phyloP scores from a whole-genome alignment of 1,140 invertebrate species.

The Hestina assimilis region DNA sequence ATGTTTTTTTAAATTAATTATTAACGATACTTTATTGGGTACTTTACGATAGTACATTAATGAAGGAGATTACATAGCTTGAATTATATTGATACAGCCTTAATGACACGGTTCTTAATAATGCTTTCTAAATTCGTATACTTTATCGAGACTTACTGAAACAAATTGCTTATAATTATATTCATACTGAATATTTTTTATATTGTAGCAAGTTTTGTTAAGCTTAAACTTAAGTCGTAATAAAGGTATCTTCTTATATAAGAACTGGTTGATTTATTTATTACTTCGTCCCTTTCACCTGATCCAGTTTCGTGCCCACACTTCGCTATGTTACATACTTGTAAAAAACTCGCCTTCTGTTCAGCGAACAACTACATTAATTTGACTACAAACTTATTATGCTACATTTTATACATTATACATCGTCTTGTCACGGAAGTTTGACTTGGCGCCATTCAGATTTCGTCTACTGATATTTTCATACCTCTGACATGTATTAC shows the following conservation, averaged over 20 bases:
- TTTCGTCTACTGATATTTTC: neutral
- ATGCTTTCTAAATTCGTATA: neutral
- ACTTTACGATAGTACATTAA: slow-evolving; percentile 40
- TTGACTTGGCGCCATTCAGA: neutral
- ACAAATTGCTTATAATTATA: neutral
- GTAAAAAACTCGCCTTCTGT: slow-evolving; percentile 23
- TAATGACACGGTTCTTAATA: slow-evolving; percentile 24
- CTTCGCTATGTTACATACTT: slow-evolving; percentile 10
- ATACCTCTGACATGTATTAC: slow-evolving; percentile 12
- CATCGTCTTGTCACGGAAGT: slow-evolving; percentile 8
- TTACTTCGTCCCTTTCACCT: slow-evolving; percentile 27
- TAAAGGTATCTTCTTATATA: slow-evolving; percentile 5
- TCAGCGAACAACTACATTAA: slow-evolving; percentile 14
- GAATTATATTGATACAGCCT: slow-evolving; percentile 30
- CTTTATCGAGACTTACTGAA: neutral
- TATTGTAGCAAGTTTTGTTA: neutral
- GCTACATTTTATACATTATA: slow-evolving; percentile 1
- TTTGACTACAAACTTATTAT: slow-evolving; percentile 14
- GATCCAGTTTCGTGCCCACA: slow-evolving; percentile 25
- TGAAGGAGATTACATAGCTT: slow-evolving; percentile 34
- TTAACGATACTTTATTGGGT: slow-evolving; percentile 45
- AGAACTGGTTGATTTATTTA: slow-evolving; percentile 20
- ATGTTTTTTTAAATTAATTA: slow-evolving; percentile 60
- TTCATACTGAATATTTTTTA: neutral
- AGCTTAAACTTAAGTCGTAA: neutral